phyloP scores from a whole-genome alignment of 1,140 invertebrate species.

The Aphis gossypii region DNA sequence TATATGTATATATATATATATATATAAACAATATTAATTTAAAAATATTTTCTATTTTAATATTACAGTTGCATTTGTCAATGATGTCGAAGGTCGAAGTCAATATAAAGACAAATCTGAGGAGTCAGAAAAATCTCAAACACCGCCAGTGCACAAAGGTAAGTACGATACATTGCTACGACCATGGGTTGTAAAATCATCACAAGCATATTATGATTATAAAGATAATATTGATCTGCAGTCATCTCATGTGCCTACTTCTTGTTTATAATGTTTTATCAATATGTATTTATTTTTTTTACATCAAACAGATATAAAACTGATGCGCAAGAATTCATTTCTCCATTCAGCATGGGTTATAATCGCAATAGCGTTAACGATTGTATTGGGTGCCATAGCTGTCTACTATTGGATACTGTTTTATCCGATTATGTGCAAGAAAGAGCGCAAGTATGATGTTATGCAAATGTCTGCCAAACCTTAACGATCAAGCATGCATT shows the following conservation, averaged over 20 bases:
- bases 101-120: conserved; percentile 23
- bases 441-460: conserved; percentile 69
- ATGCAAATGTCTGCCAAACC: conserved; percentile 66
- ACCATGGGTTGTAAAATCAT: background rate
- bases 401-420: conserved; percentile 71
- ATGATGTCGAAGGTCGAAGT: background rate
- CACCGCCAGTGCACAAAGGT: conserved; percentile 19
- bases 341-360: conserved; percentile 69
- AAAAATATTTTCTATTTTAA: background rate
- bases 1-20: too few relatives aligned
- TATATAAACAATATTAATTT: background rate
- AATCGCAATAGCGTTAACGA: conserved; percentile 67
- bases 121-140: background rate
- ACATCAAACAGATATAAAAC: background rate
- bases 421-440: conserved; percentile 70
- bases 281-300: background rate
- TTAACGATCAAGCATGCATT: background rate
- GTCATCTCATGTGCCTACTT: background rate
- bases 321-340: background rate
- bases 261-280: background rate
- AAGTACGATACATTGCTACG: background rate
- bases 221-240: background rate
- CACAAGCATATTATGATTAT: background rate
- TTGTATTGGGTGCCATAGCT: conserved; percentile 67
- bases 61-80: conserved; percentile 9